Evolutionary conservation across 2,888 invertebrate genomes (phyloP), one percentile per base, ranked within the genome.

Genomic region (Zaprionus obscuricornis): DNA sequence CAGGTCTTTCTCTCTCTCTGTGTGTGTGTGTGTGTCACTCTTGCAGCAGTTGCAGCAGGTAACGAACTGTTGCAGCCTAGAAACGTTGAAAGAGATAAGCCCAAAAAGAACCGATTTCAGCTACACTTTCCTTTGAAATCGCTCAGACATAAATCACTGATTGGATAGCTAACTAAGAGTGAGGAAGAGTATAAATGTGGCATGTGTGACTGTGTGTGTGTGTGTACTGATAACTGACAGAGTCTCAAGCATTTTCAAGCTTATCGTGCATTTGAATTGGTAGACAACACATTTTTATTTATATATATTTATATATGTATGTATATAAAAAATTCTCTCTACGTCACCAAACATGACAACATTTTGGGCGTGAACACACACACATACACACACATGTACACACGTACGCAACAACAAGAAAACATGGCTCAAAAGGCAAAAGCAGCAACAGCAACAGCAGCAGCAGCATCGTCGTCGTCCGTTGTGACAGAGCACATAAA

Each of bases 401-500:
- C 13, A 51, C 16, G 36, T 26, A 39, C 22, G 27, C 50, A 34
- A 34, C 34, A 49, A 20, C 40, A 52, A 33, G 55, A 63, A 36
- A 74, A 70, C 74, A 69, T 71, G 71, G 75, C 72, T 74, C 75
- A 66, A 83, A 69, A 69, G 57, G 68, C 50, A 47, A 37, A 18
- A 36, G 18, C 37, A 33, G 42, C 22, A 54, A 27, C 43, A 43
- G 3, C 27, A 22, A 45, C 20, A 29, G 26, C 11, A 39, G 26
- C 11, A 39, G 26, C 70, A 66, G 46, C 67, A 64, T 58, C 60
- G 59, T 77, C 63, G 77, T 70, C 78, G 71, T 70, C 74, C 67
- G 50, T 56, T 49, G 54, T 85, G 83, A 85, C 83, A 83, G 82
- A 78, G 81, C 76, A 82, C 87, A 88, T 89, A 89, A 89, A 89